These are phyloP conservation scores for Pogonomyrmex californicus DNA, from an alignment of 1,140 invertebrate genomes.

Conservation along the genomic window DNA sequence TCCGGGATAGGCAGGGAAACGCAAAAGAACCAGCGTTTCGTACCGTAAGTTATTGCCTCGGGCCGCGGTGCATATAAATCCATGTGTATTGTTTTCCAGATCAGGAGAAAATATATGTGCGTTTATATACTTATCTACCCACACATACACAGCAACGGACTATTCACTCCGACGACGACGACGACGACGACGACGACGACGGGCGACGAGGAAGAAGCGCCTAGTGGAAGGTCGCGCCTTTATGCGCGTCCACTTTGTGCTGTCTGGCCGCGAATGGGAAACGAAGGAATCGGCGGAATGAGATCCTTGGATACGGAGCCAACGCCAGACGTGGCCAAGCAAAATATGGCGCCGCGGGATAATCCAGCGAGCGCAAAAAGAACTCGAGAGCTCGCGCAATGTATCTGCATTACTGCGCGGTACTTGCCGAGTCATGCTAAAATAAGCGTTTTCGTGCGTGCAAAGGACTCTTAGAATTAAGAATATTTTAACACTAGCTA, in stretches of 20 bases:
- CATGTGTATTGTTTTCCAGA: slow-evolving; percentile 86
- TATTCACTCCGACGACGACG: slow-evolving; percentile 46
- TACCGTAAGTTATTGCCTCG: slow-evolving; percentile 83
- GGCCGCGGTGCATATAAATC: slow-evolving; percentile 83
- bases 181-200: slow-evolving; percentile 47
- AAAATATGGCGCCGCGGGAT: slow-evolving; percentile 72
- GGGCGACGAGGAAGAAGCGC: slow-evolving; percentile 65
- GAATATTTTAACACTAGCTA: neutral
- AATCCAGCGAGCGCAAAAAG: slow-evolving; percentile 52
- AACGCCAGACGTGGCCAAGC: slow-evolving; percentile 70
- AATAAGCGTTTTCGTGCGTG: slow-evolving; percentile 45
- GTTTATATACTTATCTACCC: slow-evolving; percentile 16
- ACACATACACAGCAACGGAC: neutral
- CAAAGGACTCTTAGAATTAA: slow-evolving; percentile 45
- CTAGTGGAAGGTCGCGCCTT: slow-evolving; percentile 73
- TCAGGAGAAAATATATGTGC: slow-evolving; percentile 85
- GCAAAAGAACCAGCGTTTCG: slow-evolving; percentile 73
- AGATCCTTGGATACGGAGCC: slow-evolving; percentile 73
- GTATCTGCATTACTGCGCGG: slow-evolving; percentile 46
- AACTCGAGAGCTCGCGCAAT: slow-evolving; percentile 37
- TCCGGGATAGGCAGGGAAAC: slow-evolving; percentile 76
- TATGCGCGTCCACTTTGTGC: slow-evolving; percentile 73
- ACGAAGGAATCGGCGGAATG: slow-evolving; percentile 70
- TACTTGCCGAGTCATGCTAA: slow-evolving; percentile 45
- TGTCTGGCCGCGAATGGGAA: slow-evolving; percentile 69